Evolutionary conservation across 2,113 vertebrate genomes (phyloP).

Genomic region (Ariopsis seemanni): DNA sequence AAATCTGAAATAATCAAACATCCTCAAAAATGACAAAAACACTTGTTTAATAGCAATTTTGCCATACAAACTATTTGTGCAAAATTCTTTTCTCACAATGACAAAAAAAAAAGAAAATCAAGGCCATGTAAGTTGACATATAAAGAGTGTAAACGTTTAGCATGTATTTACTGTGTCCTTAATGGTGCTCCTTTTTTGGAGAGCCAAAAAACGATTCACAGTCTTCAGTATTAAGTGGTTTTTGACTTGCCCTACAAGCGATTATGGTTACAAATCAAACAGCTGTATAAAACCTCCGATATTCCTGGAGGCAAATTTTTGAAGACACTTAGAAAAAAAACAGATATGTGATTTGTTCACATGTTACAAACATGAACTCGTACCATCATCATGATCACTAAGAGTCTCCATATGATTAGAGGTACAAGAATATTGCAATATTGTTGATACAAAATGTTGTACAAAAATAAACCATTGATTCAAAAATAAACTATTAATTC

Average conservation of each 20-base stretch:
- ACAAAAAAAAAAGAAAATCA: slow-evolving; percentile 74
- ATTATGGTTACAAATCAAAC: slow-evolving; percentile 43
- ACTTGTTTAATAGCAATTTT: slow-evolving; percentile 89
- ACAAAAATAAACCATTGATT: slow-evolving; percentile 37
- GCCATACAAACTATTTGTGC: slow-evolving; percentile 95
- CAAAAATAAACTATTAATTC: slow-evolving; percentile 45
- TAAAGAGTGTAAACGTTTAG: slow-evolving; percentile 66
- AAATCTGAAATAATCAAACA: slow-evolving; percentile 39
- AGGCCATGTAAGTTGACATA: slow-evolving; percentile 79
- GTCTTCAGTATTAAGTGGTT: slow-evolving; percentile 86
- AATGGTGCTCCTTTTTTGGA: slow-evolving; percentile 59
- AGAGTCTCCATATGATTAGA: slow-evolving; percentile 32
- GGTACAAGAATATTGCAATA: slow-evolving; percentile 40
- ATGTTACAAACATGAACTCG: no score
- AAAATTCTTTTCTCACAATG: slow-evolving; percentile 79
- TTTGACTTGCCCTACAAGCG: slow-evolving; percentile 70
- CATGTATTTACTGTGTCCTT: slow-evolving; percentile 62
- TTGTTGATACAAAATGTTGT: slow-evolving; percentile 34
- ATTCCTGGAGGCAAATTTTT: no score
- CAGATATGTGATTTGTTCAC: background rate
- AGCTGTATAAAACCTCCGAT: no score
- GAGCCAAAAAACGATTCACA: slow-evolving; percentile 68
- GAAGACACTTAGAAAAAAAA: background rate
- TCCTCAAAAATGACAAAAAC: slow-evolving; percentile 70
- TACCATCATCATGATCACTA: background rate